Percentiles rank a stretch among this genome's conserved stretches.
These are phyloP conservation scores for Aphaenogaster floridana DNA, from an alignment of 1,140 invertebrate genomes.

Conservation along the genomic window DNA sequence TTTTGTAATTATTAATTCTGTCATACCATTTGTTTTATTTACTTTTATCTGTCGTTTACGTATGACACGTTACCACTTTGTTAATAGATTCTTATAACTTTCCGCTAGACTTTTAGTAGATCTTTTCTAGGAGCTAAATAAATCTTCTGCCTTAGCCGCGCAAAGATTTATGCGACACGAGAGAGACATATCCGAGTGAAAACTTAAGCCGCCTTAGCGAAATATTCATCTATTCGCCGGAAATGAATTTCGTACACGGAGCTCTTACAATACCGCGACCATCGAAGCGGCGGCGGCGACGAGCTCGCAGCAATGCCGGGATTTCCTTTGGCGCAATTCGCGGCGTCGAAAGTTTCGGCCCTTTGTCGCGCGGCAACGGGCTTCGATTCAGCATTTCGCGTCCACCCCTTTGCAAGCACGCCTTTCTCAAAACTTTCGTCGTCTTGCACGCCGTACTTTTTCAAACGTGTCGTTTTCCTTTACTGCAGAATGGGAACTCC, in stretches of 20 bases:
- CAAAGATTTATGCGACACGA: constrained; percentile 10
- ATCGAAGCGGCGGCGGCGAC: constrained; percentile 27
- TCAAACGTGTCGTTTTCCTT: constrained; percentile 11
- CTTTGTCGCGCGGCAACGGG: constrained; percentile 34
- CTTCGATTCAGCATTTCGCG: constrained; percentile 54
- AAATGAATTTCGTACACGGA: constrained; percentile 39
- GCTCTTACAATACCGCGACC: constrained; percentile 20
- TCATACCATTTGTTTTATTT: not conserved
- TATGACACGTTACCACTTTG: not conserved
- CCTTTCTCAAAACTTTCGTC: constrained; percentile 48
- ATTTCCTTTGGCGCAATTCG: constrained; percentile 48
- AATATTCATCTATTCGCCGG: constrained; percentile 37
- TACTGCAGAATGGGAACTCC: not conserved
- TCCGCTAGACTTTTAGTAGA: not conserved
- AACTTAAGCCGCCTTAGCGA: constrained; percentile 39
- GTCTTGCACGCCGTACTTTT: not conserved
- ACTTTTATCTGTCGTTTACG: not conserved
- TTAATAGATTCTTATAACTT: constrained; percentile 26
- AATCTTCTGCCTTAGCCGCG: constrained; percentile 13
- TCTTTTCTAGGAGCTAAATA: constrained; percentile 7
- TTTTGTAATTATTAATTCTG: not conserved
- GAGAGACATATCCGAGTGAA: constrained; percentile 22
- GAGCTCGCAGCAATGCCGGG: constrained; percentile 27
- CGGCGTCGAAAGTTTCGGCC: constrained; percentile 36
- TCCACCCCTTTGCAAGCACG: constrained; percentile 16